These are phyloP conservation scores for Dendrocincla tyrannina DNA, from an alignment of 2,797 vertebrate genomes.

Conservation along the genomic window DNA sequence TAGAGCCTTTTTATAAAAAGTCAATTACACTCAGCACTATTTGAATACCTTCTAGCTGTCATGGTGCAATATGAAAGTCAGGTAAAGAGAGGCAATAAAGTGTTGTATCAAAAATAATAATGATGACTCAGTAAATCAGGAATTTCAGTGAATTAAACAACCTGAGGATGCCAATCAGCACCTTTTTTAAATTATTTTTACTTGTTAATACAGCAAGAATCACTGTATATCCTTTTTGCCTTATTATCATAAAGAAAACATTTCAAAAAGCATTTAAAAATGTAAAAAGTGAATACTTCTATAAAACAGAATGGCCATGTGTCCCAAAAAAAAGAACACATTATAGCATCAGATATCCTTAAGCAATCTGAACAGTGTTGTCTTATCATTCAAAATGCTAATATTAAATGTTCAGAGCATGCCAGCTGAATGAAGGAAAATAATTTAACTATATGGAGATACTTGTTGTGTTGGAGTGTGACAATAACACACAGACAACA, in stretches of 20 bases:
- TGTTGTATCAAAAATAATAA: not conserved
- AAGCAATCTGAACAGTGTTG: not conserved
- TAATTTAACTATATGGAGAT: not conserved
- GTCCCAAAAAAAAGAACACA: not conserved
- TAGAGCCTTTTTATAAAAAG: not conserved
- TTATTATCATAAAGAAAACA: not conserved
- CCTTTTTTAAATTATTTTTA: not conserved
- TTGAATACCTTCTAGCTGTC: not conserved
- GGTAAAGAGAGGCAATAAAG: not conserved
- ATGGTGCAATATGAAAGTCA: not conserved
- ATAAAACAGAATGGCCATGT: not conserved
- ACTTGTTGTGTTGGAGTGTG: not conserved
- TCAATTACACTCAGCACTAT: not conserved
- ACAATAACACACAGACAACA: not conserved
- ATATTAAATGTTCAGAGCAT: not conserved
- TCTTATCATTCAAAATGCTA: not conserved
- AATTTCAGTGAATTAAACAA: not conserved
- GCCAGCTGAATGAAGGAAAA: not conserved
- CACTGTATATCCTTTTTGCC: not conserved
- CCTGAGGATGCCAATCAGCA: not conserved
- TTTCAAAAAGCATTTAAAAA: not conserved
- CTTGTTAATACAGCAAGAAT: not conserved
- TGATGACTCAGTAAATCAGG: not conserved
- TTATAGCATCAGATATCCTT: not conserved
- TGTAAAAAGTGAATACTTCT: not conserved